phyloP scores from a whole-genome alignment of 2,797 vertebrate genomes.

The Fundulus diaphanus region DNA sequence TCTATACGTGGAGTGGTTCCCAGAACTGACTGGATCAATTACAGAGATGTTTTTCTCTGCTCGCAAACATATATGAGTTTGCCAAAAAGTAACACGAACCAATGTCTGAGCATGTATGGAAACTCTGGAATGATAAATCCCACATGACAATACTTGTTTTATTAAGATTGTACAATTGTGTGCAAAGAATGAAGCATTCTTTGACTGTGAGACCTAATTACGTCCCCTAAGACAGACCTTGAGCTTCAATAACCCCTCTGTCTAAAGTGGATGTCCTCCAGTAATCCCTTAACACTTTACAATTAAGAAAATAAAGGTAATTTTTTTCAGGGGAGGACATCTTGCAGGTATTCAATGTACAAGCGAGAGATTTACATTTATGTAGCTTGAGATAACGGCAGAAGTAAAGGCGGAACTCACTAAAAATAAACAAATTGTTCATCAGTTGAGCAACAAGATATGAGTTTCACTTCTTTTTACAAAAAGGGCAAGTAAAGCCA shows the following conservation, averaged over 20 bases:
- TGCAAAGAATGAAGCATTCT: background rate
- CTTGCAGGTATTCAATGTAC: background rate
- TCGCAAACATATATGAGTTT: background rate
- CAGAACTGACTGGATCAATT: constrained; percentile 28
- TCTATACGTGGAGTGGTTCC: constrained; percentile 10
- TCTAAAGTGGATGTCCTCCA: constrained; percentile 40
- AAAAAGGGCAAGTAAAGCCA: background rate
- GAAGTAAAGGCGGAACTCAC: background rate
- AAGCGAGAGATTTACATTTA: background rate
- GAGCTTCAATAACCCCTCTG: constrained; percentile 16
- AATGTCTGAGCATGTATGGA: background rate
- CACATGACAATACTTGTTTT: background rate
- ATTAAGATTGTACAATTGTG: constrained; percentile 12
- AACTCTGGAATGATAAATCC: background rate
- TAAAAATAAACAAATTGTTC: constrained; percentile 1
- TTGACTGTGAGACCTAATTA: background rate
- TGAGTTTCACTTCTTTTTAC: background rate
- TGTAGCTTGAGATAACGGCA: background rate
- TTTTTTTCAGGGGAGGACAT: background rate
- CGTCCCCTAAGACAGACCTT: constrained; percentile 9
- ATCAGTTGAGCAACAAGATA: background rate
- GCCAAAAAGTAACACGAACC: background rate
- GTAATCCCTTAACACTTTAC: constrained; percentile 44
- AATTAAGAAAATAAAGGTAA: constrained; percentile 11
- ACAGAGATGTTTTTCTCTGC: constrained; percentile 1